phyloP scores from a whole-genome alignment of 2,797 vertebrate species.

The Moxostoma hubbsi region DNA sequence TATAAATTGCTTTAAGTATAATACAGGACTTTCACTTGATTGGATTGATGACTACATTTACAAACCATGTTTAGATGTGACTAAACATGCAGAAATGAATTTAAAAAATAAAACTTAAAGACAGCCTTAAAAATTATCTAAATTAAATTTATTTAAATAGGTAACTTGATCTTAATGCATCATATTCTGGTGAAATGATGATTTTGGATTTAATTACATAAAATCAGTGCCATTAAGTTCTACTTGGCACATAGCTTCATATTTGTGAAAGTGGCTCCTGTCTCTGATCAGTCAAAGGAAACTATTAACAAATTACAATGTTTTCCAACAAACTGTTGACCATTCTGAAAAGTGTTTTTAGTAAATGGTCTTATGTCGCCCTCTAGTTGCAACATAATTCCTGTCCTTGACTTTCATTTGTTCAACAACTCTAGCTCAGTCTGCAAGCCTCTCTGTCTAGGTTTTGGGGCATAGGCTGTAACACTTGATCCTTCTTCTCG shows the following conservation, averaged over 20 bases:
- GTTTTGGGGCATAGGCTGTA: not conserved
- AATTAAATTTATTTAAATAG: not conserved
- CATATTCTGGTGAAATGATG: not conserved
- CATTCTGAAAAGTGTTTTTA: not conserved
- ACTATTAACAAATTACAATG: not conserved
- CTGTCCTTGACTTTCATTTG: not conserved
- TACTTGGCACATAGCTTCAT: not conserved
- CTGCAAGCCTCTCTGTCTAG: not conserved
- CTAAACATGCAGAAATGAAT: not conserved
- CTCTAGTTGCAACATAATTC: conserved; percentile 63
- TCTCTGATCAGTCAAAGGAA: conserved; percentile 16
- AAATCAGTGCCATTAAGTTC: not conserved
- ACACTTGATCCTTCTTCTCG: conserved; percentile 4
- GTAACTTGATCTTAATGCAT: not conserved
- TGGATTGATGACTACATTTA: not conserved
- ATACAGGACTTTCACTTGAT: not conserved
- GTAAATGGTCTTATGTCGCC: conserved; percentile 51
- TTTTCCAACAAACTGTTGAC: not conserved
- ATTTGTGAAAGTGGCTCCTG: not conserved
- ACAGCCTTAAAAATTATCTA: not conserved
- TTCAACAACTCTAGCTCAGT: not conserved
- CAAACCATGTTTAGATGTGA: not conserved
- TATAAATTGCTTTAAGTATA: no score
- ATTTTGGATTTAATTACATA: not conserved
- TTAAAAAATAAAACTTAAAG: not conserved